Evolutionary conservation across 1,140 invertebrate species (phyloP).

Genomic region (Sweltsa coloradensis): DNA sequence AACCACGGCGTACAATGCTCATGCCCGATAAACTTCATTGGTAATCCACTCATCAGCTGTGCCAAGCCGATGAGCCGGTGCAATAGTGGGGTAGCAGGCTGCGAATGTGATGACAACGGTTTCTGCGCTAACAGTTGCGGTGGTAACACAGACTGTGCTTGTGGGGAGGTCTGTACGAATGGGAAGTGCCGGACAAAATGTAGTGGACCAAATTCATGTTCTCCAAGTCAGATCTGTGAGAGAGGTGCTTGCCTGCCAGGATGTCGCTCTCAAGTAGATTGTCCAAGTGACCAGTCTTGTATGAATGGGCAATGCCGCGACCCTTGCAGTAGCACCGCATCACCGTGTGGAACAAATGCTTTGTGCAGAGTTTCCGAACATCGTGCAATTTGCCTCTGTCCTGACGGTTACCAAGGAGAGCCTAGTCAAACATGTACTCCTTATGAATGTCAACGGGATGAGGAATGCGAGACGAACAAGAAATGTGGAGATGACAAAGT

Average conservation of each 20-base stretch:
- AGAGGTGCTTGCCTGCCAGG: conserved; percentile 52
- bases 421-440: conserved; percentile 57
- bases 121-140: conserved; percentile 61
- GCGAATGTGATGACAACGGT: conserved; percentile 58
- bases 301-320: conserved; percentile 60
- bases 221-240: conserved; percentile 47
- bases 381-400: conserved; percentile 70
- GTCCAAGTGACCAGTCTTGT: conserved; percentile 61
- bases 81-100: conserved; percentile 34
- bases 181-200: conserved; percentile 51
- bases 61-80: conserved; percentile 49
- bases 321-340: conserved; percentile 49
- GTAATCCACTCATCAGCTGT: conserved; percentile 66
- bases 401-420: conserved; percentile 69
- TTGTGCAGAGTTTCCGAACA: conserved; percentile 62
- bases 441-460: conserved; percentile 60
- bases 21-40: conserved; percentile 65
- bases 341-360: conserved; percentile 59
- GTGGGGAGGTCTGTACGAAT: conserved; percentile 52
- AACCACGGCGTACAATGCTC: conserved; percentile 74
- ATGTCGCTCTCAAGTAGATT: conserved; percentile 69
- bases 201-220: conserved; percentile 28
- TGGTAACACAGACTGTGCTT: conserved; percentile 53
- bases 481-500: conserved; percentile 54
- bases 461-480: conserved; percentile 68